A percentile compares a stretch with the other conserved stretches of the same genome.
Evolutionary conservation across 2,797 vertebrate genomes (phyloP).

Genomic region (Apogon talboti): DNA sequence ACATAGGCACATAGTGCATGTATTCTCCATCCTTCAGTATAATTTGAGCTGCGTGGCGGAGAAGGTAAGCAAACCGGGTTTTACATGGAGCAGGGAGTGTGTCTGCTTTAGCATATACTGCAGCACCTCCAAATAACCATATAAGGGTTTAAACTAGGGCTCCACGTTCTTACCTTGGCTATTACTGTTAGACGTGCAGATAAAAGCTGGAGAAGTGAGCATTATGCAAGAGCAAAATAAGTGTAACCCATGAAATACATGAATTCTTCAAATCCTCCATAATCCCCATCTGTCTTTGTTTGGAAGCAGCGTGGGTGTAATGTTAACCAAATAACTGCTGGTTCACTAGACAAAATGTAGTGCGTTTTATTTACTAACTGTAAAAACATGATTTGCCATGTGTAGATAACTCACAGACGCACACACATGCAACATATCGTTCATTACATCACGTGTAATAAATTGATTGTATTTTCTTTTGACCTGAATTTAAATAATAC

Average conservation of each 20-base stretch:
- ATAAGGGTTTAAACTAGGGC: slow-evolving; percentile 63
- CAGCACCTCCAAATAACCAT: slow-evolving; percentile 52
- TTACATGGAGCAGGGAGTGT: neutral
- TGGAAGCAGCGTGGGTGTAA: slow-evolving; percentile 15
- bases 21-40: neutral
- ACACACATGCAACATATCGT: neutral
- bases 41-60: slow-evolving; percentile 3
- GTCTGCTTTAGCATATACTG: slow-evolving; percentile 17
- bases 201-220: neutral
- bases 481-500: neutral
- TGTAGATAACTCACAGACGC: too few species aligned
- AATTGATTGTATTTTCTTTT: neutral
- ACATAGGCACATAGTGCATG: neutral
- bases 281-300: slow-evolving; percentile 54
- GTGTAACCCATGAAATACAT: neutral
- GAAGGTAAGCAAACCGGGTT: slow-evolving; percentile 54
- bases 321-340: slow-evolving; percentile 17
- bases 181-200: slow-evolving; percentile 10
- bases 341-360: neutral
- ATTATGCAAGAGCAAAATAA: neutral
- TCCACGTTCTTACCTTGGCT: slow-evolving; percentile 10
- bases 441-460: too few species aligned
- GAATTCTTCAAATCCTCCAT: slow-evolving; percentile 42
- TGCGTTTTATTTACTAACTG: slow-evolving; percentile 1
- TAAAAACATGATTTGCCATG: neutral